Evolutionary conservation across 64 coral and sea anemone species (phyloP).

Genomic region (Actinia tenebrosa): DNA sequence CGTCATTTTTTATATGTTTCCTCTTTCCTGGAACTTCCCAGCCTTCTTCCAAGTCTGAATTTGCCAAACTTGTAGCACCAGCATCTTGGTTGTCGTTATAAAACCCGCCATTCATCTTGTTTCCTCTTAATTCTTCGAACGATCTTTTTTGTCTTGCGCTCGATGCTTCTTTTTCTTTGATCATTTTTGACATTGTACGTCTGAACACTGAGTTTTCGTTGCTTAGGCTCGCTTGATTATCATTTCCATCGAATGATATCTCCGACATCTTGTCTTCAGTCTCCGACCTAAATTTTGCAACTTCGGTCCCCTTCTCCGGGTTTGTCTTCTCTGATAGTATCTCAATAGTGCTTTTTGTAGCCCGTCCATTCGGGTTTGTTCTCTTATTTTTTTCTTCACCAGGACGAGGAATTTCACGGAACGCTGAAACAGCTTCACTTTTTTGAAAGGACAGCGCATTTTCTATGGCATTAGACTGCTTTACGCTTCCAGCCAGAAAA

Average conservation of each 20-base stretch:
- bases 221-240: background rate
- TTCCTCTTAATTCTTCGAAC: background rate
- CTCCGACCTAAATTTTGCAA: background rate
- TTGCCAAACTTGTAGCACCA: background rate
- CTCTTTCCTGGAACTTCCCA: background rate
- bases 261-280: background rate
- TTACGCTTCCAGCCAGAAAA: background rate
- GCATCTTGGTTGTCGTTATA: background rate
- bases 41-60: background rate
- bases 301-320: background rate
- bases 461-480: background rate
- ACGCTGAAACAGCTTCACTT: background rate
- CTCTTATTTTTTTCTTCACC: background rate
- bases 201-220: background rate
- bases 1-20: background rate
- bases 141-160: background rate
- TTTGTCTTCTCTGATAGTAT: background rate
- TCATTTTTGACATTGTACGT: background rate
- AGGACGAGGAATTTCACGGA: background rate
- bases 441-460: background rate
- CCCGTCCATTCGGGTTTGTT: background rate
- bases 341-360: background rate
- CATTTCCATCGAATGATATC: background rate
- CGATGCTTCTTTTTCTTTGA: background rate
- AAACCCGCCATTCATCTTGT: background rate